Conservation (phyloP, 2,113 vertebrate genomes). For the Hiodon tergisus region DNA sequence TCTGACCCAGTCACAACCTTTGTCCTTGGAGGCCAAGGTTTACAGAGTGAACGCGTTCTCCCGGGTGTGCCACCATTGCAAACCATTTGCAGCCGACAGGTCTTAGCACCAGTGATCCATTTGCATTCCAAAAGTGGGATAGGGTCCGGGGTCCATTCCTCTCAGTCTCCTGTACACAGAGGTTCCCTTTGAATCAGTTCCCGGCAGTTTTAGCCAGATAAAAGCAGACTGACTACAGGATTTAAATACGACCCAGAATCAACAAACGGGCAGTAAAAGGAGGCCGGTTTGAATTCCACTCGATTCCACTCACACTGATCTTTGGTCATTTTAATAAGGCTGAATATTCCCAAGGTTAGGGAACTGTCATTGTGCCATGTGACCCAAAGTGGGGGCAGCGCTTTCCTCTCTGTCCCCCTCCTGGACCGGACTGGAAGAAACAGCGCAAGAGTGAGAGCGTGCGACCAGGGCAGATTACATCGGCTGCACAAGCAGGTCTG, state of each 20-base stretch:
- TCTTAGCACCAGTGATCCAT: not conserved
- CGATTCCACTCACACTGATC: too few relatives aligned
- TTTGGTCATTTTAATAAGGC: too few relatives aligned
- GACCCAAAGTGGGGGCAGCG: not conserved
- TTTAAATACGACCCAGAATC: too few relatives aligned
- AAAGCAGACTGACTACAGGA: not conserved
- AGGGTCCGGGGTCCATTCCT: not conserved
- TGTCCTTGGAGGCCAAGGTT: not conserved
- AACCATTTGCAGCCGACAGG: slow-evolving; percentile 1
- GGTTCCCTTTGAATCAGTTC: not conserved
- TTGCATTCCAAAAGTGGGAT: not conserved
- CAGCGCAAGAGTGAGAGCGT: not conserved
- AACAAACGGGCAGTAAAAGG: too few relatives aligned
- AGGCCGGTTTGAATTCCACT: too few relatives aligned
- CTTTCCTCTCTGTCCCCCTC: not conserved
- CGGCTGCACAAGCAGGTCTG: slow-evolving; percentile 4
- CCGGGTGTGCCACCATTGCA: not conserved
- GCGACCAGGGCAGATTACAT: slow-evolving; percentile 4
- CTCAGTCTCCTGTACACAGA: not conserved
- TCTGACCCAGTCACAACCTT: not conserved
- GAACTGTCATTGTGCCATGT: not conserved
- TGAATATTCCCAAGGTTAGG: not conserved
- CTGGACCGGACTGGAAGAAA: not conserved
- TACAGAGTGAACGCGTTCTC: not conserved
- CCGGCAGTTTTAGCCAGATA: not conserved